Evolutionary conservation across 2,797 vertebrate species (phyloP), one percentile per base, ranked within the genome.

Genomic region (Anisognathus igniventris): DNA sequence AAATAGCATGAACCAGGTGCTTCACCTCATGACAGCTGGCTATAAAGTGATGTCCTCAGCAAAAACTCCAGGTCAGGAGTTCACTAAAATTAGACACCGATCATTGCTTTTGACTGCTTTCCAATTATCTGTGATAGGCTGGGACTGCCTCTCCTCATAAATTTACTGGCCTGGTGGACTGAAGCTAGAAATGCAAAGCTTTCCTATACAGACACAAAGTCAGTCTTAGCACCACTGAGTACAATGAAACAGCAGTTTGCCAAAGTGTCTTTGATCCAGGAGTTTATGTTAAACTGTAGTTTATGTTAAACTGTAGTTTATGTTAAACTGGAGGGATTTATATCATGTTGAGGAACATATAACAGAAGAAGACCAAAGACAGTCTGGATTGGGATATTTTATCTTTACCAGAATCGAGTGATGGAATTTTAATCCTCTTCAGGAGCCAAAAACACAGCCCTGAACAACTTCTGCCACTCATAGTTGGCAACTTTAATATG

Each of bases 271-370:
- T 45, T 65, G 21, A 66, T 57, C 11, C 5, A 6, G 11, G 9
- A 27, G 37, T 86, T 64, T 56, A 70, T 10, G n/a, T 40, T 68
- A 67, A 78, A 64, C 19, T 18, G 19, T 20, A 27, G 37, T 86
- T 64, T 56, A 70, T 10, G n/a, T 40, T 68, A 67, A 78, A 64
- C 19, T 18, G 19, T 20, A n/a, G n/a, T n/a, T n/a, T n/a, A n/a
- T n/a, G n/a, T n/a, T n/a, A n/a, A n/a, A n/a, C n/a, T n/a, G 12
- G 5, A 8, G 10, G 10, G 6, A 0, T n/a, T 31, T 71, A 23
- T 33, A 39, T 31, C 18, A 17, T 5, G 12, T 60, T 71, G 40
- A 62, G 9, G 20, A 90, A 47, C 31, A 35, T 4, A 14, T 0
- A 42, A 17, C 12, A 40, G 45, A 65, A 72, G 24, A 14, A 31